phyloP scores from a whole-genome alignment of 2,888 invertebrate genomes.

The Aspidiotus destructor region DNA sequence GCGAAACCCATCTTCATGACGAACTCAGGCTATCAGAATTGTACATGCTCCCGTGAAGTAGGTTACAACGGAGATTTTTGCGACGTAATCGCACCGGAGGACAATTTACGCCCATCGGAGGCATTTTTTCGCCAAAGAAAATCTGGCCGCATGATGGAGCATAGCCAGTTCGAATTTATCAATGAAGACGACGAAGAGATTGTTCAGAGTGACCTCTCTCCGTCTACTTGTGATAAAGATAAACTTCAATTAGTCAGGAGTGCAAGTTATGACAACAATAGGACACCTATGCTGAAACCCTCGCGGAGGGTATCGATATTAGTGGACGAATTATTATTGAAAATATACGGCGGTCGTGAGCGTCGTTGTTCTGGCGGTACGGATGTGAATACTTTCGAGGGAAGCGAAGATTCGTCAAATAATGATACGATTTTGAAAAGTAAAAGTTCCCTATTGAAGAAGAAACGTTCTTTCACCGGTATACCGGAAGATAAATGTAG shows the following conservation, averaged over 20 bases:
- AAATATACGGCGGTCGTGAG: constrained; percentile 25
- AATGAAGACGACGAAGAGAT: not conserved
- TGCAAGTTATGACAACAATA: constrained; percentile 8
- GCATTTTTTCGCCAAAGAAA: not conserved
- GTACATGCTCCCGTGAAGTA: constrained; percentile 1
- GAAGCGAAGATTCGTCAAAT: constrained; percentile 25
- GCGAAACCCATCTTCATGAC: constrained; percentile 18
- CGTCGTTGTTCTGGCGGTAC: constrained; percentile 17
- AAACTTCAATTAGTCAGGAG: constrained; percentile 5
- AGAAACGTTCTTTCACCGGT: constrained; percentile 18
- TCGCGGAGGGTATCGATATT: constrained; percentile 24
- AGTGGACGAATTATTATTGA: constrained; percentile 27
- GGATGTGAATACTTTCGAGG: constrained; percentile 9
- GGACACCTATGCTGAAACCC: not conserved
- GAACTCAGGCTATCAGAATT: constrained; percentile 12
- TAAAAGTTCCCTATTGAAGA: not conserved
- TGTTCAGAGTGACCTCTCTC: not conserved
- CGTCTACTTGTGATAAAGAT: not conserved
- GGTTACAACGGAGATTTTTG: not conserved
- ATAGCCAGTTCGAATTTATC: not conserved
- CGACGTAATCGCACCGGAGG: not conserved
- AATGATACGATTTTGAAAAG: not conserved
- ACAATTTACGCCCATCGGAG: not conserved
- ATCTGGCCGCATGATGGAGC: not conserved
- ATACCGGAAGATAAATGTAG: constrained; percentile 21